A percentile compares a stretch with the other conserved stretches of the same genome.
Evolutionary conservation across 2,888 invertebrate species (phyloP).

Genomic region (Epistrophella euchroma): DNA sequence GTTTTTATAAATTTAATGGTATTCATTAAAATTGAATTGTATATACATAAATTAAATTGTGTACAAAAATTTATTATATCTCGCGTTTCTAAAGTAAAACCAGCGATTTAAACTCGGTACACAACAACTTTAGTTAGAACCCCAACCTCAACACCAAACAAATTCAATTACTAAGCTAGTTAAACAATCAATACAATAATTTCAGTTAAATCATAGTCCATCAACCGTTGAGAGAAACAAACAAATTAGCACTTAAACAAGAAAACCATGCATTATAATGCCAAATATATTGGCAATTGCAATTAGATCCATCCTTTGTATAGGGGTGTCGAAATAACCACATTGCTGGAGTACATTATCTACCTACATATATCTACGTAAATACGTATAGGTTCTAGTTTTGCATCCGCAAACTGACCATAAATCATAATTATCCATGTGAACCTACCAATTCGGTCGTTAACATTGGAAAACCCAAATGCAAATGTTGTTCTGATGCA

Average conservation of each 20-base stretch:
- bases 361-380: background rate
- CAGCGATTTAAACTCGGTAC: background rate
- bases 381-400: slow-evolving; percentile 28
- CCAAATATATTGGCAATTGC: slow-evolving; percentile 60
- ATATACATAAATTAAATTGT: slow-evolving; percentile 12
- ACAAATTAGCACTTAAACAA: slow-evolving; percentile 66
- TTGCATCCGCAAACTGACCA: slow-evolving; percentile 70
- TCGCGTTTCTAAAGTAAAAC: background rate
- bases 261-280: slow-evolving; percentile 23
- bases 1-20: too few species aligned
- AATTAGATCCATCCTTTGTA: slow-evolving; percentile 59
- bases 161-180: slow-evolving; percentile 35
- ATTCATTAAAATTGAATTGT: too few species aligned
- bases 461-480: slow-evolving; percentile 18
- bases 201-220: slow-evolving; percentile 16
- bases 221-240: slow-evolving; percentile 34
- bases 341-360: slow-evolving; percentile 8
- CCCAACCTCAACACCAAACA: background rate
- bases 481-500: background rate
- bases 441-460: slow-evolving; percentile 55
- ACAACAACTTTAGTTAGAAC: background rate
- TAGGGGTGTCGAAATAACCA: slow-evolving; percentile 61
- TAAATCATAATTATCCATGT: slow-evolving; percentile 71
- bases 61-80: too few species aligned
- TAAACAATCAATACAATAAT: slow-evolving; percentile 36